A percentile compares a stretch with the other conserved stretches of the same genome.
These are phyloP conservation scores for Proisotoma minuta DNA, from an alignment of 2,888 invertebrate genomes.

Conservation along the genomic window DNA sequence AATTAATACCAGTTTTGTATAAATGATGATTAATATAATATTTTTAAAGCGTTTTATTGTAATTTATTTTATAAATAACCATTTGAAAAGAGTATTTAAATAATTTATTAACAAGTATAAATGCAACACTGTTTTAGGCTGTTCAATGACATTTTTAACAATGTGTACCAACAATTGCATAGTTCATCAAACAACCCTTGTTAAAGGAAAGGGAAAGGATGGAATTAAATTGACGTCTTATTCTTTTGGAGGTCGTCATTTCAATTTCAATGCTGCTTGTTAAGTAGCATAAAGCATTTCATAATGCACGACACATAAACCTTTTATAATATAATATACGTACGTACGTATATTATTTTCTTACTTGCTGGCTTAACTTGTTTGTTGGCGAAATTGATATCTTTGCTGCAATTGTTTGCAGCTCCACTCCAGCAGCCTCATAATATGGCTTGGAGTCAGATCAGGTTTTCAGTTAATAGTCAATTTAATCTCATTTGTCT, in stretches of 20 bases:
- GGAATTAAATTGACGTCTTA: neutral
- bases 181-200: neutral
- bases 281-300: neutral
- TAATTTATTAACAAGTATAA: too few relatives aligned
- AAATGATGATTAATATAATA: too few relatives aligned
- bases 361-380: neutral
- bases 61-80: too few relatives aligned
- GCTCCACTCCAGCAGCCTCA: neutral
- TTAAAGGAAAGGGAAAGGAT: neutral
- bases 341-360: too few relatives aligned
- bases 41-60: too few relatives aligned
- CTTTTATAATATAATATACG: too few relatives aligned
- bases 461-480: neutral
- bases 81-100: too few relatives aligned
- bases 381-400: neutral
- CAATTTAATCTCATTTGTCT: neutral
- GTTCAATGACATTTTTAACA: too few relatives aligned
- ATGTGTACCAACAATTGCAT: neutral
- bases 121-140: too few relatives aligned
- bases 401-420: too few relatives aligned
- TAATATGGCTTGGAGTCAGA: neutral
- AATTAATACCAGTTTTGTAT: too few relatives aligned
- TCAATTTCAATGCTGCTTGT: neutral
- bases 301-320: neutral
- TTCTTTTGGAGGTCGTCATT: slow-evolving; percentile 1